A percentile compares a stretch with the other conserved stretches of the same genome.
phyloP scores from a whole-genome alignment of 2,113 vertebrate species.

The Uria lomvia region DNA sequence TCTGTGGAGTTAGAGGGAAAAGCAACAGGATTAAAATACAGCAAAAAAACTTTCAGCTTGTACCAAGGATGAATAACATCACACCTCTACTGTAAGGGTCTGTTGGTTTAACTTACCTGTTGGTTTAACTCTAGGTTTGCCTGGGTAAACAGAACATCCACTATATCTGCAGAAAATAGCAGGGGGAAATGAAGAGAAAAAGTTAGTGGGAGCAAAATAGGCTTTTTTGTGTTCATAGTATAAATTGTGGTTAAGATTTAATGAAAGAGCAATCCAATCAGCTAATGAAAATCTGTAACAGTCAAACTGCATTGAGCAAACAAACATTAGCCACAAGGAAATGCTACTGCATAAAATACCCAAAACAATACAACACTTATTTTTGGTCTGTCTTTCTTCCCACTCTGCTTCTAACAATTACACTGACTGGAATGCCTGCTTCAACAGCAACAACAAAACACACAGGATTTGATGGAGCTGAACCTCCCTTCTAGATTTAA shows the following conservation, averaged over 20 bases:
- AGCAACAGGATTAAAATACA: slow-evolving; percentile 40
- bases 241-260: neutral
- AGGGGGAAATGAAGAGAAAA: neutral
- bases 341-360: neutral
- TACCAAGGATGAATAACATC: neutral
- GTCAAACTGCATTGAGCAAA: neutral
- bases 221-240: neutral
- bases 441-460: neutral
- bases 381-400: neutral
- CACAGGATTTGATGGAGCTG: neutral
- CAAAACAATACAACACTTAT: neutral
- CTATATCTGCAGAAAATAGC: slow-evolving; percentile 82
- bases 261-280: neutral
- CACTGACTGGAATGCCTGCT: neutral
- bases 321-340: neutral
- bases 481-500: neutral
- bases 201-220: neutral
- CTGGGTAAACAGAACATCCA: slow-evolving; percentile 89
- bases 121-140: slow-evolving; percentile 93
- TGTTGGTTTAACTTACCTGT: slow-evolving; percentile 78
- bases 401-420: neutral
- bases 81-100: neutral
- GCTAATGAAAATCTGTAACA: neutral
- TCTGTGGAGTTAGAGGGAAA: slow-evolving; percentile 77
- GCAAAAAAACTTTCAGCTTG: neutral